Conservation (phyloP, 2,888 invertebrate genomes). For the Macroteleia sp. region DNA sequence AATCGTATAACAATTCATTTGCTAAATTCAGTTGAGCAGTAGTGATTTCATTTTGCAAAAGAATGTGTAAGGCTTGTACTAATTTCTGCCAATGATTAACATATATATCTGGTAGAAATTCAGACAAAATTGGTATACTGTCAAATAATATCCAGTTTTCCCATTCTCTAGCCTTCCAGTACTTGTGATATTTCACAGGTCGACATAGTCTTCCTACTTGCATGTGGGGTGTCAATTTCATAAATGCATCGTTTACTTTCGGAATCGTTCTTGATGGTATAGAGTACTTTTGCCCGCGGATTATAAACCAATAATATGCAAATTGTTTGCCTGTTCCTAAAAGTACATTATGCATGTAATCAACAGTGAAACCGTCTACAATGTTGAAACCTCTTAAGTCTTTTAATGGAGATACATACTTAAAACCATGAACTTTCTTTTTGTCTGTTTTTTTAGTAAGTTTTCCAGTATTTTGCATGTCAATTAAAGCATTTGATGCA, state of each 20-base stretch:
- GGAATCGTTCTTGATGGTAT: not conserved
- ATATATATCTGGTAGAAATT: slow-evolving; percentile 16
- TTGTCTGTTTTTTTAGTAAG: not conserved
- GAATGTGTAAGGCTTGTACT: slow-evolving; percentile 18
- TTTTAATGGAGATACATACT: slow-evolving; percentile 26
- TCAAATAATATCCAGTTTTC: too few relatives aligned
- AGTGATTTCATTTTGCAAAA: slow-evolving; percentile 10
- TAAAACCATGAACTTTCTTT: not conserved
- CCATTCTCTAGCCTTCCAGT: slow-evolving; percentile 34
- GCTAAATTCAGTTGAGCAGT: slow-evolving; percentile 19
- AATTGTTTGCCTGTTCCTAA: slow-evolving; percentile 19
- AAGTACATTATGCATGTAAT: slow-evolving; percentile 8
- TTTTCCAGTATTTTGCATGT: not conserved
- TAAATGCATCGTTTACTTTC: not conserved
- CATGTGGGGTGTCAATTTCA: not conserved
- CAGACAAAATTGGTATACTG: slow-evolving; percentile 22
- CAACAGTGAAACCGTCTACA: too few relatives aligned
- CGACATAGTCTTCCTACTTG: slow-evolving; percentile 20
- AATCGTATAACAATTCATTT: slow-evolving; percentile 8
- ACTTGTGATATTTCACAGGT: slow-evolving; percentile 7
- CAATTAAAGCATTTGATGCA: not conserved
- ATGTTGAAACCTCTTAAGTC: too few relatives aligned
- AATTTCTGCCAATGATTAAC: slow-evolving; percentile 25
- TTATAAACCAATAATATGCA: slow-evolving; percentile 45
- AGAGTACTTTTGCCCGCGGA: not conserved